Conservation (phyloP, 2,888 invertebrate species). For the Apotomis capreana region DNA sequence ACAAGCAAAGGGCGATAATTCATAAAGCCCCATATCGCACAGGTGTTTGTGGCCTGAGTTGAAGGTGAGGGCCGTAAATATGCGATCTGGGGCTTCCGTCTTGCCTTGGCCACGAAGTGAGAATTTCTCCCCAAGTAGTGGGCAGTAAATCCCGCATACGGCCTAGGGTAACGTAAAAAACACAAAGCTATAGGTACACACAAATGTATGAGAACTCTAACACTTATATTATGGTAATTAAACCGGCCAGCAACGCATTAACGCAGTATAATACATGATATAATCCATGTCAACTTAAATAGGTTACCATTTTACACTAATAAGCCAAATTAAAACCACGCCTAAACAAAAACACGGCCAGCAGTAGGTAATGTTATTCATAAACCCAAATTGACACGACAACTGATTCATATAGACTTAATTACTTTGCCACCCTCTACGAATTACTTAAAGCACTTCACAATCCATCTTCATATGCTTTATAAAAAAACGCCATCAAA, state of each 20-base stretch:
- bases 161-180: too few species aligned
- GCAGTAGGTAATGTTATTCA: constrained; percentile 59
- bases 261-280: constrained; percentile 14
- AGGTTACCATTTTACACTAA: constrained; percentile 37
- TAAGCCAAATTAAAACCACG: constrained; percentile 49
- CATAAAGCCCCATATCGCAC: too few species aligned
- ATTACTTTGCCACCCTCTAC: constrained; percentile 56
- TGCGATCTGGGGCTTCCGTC: too few species aligned
- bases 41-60: too few species aligned
- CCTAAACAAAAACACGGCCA: constrained; percentile 48
- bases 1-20: too few species aligned
- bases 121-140: too few species aligned
- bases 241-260: constrained; percentile 3
- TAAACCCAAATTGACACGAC: constrained; percentile 58
- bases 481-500: constrained; percentile 52
- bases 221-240: background rate
- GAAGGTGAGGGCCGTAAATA: too few species aligned
- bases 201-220: background rate
- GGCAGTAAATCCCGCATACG: too few species aligned
- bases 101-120: too few species aligned
- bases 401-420: constrained; percentile 62
- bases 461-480: constrained; percentile 57
- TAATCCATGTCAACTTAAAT: constrained; percentile 22
- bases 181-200: background rate
- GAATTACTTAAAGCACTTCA: constrained; percentile 56